Base-by-base conservation (phyloP, 2,113 vertebrate genomes). In the Semnopithecus entellus region DNA sequence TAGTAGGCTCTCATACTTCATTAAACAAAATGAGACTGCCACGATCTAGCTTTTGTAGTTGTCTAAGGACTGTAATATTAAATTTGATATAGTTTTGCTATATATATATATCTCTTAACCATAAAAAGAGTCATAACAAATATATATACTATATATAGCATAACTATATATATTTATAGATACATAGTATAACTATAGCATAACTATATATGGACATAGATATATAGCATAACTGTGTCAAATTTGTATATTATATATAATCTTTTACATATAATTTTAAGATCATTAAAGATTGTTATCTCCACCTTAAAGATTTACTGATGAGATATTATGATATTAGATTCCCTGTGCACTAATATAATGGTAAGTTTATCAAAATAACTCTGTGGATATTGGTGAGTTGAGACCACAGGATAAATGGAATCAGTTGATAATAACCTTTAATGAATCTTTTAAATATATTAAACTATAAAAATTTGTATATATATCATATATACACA, bases 201-300 rank as follows among this genome's bases (percentile, higher is more conserved):
- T 64, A 64, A 64, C 27, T 64, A 64, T 64, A 14, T 30, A 64
- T 64, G 27, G 25, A 30, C 13, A 64, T 13, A 64, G 27, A 64
- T 32, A 30, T 14, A 64, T 32, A 14, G 27, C 61, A 64, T 64
- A 64, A 64, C 12, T 12, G 27, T 64, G 30, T 55, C 0, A 64
- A 64, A 32, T 32, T 64, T 32, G 14, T 14, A 32, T 64, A 14
- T 64, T 30, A 64, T 30, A 30, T 64, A 64, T 64, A 64, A 64
- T 64, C 61, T 64, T 64, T 32, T 64, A 32, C 13, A 32, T 64
- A 64, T 64, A 64, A 64, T 12, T 94, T 91, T 75, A 87, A 94
- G 89, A 91, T 90, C 76, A 91, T 96, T 96, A 94, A 80, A 78
- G n/a, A 20, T 85, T 66, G 30, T 98, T 95, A 95, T 92, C 76